Conservation (phyloP, 35 echinoderm and acorn worm species). For the Ophiothrix spiculata region DNA sequence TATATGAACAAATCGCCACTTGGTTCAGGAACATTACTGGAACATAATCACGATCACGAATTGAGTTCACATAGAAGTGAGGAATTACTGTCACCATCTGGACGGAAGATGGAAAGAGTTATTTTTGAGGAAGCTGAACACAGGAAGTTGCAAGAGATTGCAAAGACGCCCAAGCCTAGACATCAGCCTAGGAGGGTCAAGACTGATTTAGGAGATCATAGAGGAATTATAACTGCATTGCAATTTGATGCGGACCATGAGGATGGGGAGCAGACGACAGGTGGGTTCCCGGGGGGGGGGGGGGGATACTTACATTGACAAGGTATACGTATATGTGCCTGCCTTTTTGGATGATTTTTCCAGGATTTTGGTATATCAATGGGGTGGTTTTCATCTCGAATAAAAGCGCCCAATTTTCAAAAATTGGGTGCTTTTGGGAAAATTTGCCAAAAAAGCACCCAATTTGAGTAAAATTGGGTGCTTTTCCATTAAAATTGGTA, state of each 20-base stretch:
- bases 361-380: no score
- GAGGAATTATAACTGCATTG: neutral
- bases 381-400: no score
- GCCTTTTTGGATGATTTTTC: no score
- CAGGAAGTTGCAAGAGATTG: neutral
- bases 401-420: no score
- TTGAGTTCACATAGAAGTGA: neutral
- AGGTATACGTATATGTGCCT: no score
- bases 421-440: no score
- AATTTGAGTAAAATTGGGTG: no score
- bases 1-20: neutral
- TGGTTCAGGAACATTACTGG: neutral
- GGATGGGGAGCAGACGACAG: no score
- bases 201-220: conserved; percentile 18
- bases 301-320: no score
- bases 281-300: no score
- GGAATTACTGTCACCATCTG: neutral
- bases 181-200: conserved; percentile 21
- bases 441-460: no score
- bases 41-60: neutral
- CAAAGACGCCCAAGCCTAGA: conserved; percentile 4
- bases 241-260: neutral
- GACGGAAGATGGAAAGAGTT: conserved; percentile 2
- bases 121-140: conserved; percentile 9
- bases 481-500: no score